Evolutionary conservation across 2,797 vertebrate genomes (phyloP).

Genomic region (Lepilemur ruficaudatus): DNA sequence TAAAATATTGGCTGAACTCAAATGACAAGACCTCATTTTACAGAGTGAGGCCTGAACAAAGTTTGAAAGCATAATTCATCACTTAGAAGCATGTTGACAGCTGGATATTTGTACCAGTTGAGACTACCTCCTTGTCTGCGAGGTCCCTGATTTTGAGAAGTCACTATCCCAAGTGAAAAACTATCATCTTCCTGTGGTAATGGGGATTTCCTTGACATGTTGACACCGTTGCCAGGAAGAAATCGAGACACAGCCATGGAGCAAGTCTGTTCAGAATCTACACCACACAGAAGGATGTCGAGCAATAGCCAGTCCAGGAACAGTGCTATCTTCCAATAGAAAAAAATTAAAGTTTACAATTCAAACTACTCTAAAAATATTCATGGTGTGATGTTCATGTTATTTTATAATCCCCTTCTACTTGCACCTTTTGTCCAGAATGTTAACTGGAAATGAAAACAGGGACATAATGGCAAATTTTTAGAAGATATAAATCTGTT

Average conservation of each 20-base stretch:
- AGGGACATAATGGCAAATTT: background rate
- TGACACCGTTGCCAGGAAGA: background rate
- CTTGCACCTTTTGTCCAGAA: background rate
- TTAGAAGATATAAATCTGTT: background rate
- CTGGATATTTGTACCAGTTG: background rate
- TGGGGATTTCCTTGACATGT: background rate
- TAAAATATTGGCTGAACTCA: background rate
- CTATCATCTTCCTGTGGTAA: background rate
- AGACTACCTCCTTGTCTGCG: background rate
- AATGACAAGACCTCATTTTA: background rate
- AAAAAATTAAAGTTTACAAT: background rate
- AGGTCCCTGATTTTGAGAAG: background rate
- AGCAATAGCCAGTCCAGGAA: background rate
- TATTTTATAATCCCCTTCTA: background rate
- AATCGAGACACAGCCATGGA: background rate
- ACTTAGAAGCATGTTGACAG: background rate
- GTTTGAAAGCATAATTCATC: background rate
- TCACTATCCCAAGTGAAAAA: background rate
- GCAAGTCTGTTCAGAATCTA: background rate
- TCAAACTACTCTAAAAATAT: background rate
- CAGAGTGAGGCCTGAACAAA: background rate
- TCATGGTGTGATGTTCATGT: background rate
- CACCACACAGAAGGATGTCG: background rate
- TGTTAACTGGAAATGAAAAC: background rate
- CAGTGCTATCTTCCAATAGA: background rate